A percentile compares a stretch with the other conserved stretches of the same genome.
Evolutionary conservation across 2,113 vertebrate species (phyloP).

Genomic region (Fregetta grallaria): DNA sequence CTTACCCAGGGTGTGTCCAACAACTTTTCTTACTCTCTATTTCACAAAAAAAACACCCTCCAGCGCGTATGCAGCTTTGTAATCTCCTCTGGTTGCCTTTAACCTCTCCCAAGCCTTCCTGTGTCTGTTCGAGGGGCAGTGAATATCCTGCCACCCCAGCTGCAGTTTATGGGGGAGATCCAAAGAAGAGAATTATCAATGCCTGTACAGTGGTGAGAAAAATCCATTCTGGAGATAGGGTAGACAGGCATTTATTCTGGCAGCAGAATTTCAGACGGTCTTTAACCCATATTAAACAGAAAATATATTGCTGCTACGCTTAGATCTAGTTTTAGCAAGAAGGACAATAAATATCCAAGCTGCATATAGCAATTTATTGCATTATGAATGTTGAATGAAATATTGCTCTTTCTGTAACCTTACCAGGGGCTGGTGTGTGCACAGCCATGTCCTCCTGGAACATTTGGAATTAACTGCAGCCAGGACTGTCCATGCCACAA

Average conservation of each 20-base stretch:
- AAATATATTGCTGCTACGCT: not conserved
- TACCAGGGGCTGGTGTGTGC: slow-evolving; percentile 93
- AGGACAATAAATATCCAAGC: slow-evolving; percentile 5
- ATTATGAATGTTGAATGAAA: slow-evolving; percentile 24
- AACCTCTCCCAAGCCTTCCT: not conserved
- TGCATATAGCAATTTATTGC: not conserved
- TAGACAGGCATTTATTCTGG: not conserved
- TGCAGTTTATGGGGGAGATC: not conserved
- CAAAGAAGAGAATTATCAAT: not conserved
- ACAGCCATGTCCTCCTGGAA: slow-evolving; percentile 91
- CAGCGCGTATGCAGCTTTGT: not conserved
- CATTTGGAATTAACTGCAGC: slow-evolving; percentile 93
- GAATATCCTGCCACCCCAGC: not conserved
- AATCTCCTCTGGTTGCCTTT: not conserved
- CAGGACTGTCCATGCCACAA: slow-evolving; percentile 95
- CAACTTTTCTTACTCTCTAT: not conserved
- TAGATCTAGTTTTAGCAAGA: not conserved
- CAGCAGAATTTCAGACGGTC: not conserved
- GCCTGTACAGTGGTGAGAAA: not conserved
- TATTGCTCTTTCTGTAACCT: slow-evolving; percentile 28
- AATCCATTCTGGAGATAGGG: not conserved
- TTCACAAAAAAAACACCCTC: not conserved
- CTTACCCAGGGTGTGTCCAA: not conserved
- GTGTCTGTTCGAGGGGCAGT: not conserved
- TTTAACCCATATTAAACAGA: not conserved